Percentiles rank a stretch among this genome's conserved stretches.
These are phyloP conservation scores for Andrena bicolor DNA, from an alignment of 2,888 invertebrate species.

Conservation along the genomic window DNA sequence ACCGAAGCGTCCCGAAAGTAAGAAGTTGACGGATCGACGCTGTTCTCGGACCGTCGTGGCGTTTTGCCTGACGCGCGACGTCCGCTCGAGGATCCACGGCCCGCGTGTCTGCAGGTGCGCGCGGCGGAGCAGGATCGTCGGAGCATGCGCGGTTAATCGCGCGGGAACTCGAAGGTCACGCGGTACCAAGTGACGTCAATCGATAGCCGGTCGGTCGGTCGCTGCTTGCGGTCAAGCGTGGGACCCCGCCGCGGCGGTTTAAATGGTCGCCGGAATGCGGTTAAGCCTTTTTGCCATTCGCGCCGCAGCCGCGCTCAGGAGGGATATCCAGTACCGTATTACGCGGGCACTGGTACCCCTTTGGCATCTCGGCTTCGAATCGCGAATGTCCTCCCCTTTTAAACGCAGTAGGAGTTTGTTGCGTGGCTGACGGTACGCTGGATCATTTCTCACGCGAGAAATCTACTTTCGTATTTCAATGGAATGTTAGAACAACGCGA, in stretches of 20 bases:
- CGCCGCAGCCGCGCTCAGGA: slow-evolving; percentile 66
- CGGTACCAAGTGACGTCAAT: slow-evolving; percentile 79
- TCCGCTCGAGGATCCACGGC: slow-evolving; percentile 7
- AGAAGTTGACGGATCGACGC: neutral
- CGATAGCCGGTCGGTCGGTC: slow-evolving; percentile 73
- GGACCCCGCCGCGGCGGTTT: slow-evolving; percentile 81
- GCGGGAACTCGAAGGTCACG: slow-evolving; percentile 83
- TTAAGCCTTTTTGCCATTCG: slow-evolving; percentile 83
- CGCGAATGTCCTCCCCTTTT: neutral
- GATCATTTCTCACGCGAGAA: neutral
- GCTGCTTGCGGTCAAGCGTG: slow-evolving; percentile 79
- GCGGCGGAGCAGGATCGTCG: slow-evolving; percentile 41
- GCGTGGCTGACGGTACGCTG: too few species aligned
- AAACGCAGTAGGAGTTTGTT: neutral
- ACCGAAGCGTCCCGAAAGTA: neutral
- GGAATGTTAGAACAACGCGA: too few species aligned
- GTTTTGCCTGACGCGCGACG: slow-evolving; percentile 1
- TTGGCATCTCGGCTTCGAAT: slow-evolving; percentile 43
- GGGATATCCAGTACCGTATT: slow-evolving; percentile 63
- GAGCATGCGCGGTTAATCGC: slow-evolving; percentile 77
- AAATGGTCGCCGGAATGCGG: slow-evolving; percentile 84
- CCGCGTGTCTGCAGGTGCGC: slow-evolving; percentile 30
- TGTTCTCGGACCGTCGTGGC: neutral
- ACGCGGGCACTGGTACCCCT: slow-evolving; percentile 52
- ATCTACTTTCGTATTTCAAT: neutral